phyloP scores from a whole-genome alignment of 1,140 invertebrate species.

The Apis mellifera region DNA sequence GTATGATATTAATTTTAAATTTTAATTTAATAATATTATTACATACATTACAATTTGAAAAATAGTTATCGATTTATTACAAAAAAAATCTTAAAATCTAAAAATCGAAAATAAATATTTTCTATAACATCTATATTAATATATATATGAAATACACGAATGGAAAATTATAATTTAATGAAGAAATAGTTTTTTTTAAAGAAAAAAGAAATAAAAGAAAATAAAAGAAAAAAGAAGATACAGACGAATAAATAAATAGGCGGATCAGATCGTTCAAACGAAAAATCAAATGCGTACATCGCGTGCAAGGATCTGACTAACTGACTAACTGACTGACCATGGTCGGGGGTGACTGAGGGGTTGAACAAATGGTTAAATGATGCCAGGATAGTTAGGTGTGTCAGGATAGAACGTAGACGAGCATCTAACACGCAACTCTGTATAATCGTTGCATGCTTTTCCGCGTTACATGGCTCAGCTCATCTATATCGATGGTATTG shows the following conservation, averaged over 20 bases:
- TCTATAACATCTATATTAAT: too few species aligned
- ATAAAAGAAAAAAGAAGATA: background rate
- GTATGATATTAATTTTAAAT: too few species aligned
- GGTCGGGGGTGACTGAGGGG: slow-evolving; percentile 27
- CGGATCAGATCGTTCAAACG: slow-evolving; percentile 23
- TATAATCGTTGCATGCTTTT: slow-evolving; percentile 59
- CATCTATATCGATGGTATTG: background rate
- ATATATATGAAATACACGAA: too few species aligned
- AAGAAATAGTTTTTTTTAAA: background rate
- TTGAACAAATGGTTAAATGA: slow-evolving; percentile 62
- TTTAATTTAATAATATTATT: too few species aligned
- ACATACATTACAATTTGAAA: too few species aligned
- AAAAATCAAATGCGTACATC: slow-evolving; percentile 72
- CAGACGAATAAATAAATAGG: slow-evolving; percentile 5
- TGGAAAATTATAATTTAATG: too few species aligned
- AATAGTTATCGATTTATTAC: too few species aligned
- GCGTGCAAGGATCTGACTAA: slow-evolving; percentile 70
- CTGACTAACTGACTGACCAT: slow-evolving; percentile 70
- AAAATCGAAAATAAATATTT: too few species aligned
- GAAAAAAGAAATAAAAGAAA: background rate
- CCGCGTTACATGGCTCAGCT: background rate
- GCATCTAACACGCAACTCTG: slow-evolving; percentile 61
- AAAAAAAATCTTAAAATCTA: too few species aligned
- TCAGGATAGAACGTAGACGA: slow-evolving; percentile 55
- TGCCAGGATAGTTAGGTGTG: slow-evolving; percentile 56